phyloP scores from a whole-genome alignment of 2,113 vertebrate genomes.

The Alethe castanea region DNA sequence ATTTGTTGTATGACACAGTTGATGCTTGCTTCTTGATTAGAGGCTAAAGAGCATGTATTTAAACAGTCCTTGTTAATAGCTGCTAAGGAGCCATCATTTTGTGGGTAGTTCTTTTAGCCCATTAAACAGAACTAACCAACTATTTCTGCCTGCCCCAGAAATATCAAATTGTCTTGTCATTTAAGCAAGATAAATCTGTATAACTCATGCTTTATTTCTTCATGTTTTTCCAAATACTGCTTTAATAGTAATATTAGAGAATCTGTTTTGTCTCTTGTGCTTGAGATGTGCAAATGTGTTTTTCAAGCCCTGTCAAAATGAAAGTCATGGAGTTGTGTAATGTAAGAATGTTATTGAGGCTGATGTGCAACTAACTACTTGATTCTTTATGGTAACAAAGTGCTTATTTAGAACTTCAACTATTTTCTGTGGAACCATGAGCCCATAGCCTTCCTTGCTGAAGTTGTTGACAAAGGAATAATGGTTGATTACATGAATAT shows the following conservation, averaged over 20 bases:
- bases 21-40: background rate
- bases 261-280: constrained; percentile 20
- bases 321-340: background rate
- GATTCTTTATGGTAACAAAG: background rate
- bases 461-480: background rate
- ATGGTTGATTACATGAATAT: background rate
- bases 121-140: background rate
- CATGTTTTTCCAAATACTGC: constrained; percentile 1
- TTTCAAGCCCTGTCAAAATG: constrained; percentile 33
- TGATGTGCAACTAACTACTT: background rate
- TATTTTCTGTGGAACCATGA: background rate
- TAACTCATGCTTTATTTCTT: background rate
- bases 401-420: background rate
- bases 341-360: background rate
- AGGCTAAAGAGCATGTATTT: background rate
- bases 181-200: background rate
- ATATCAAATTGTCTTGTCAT: constrained; percentile 21
- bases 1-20: background rate
- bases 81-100: background rate
- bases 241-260: constrained; percentile 18
- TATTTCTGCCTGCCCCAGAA: constrained; percentile 17
- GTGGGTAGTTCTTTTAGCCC: background rate
- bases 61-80: background rate
- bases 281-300: constrained; percentile 2
- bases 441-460: background rate